Percentiles rank a stretch among this genome's conserved stretches.
phyloP scores from a whole-genome alignment of 2,888 invertebrate genomes.

The Drosophila mettleri region DNA sequence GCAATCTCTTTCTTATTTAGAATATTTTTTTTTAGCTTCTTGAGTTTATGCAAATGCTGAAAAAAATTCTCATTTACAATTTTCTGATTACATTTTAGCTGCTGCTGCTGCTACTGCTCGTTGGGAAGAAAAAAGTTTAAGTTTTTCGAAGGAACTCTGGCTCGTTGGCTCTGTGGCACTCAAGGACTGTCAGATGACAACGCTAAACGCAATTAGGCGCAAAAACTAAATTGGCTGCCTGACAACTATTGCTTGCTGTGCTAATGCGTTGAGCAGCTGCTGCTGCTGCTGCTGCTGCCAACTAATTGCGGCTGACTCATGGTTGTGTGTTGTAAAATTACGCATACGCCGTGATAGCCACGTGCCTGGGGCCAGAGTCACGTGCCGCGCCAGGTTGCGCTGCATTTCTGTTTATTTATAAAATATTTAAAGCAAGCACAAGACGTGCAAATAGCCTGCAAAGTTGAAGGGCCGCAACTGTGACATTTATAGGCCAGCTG shows the following conservation, averaged over 20 bases:
- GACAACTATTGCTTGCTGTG: slow-evolving; percentile 14
- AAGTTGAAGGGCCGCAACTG: slow-evolving; percentile 25
- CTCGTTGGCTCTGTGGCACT: neutral
- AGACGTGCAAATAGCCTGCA: slow-evolving; percentile 70
- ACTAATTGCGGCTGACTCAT: slow-evolving; percentile 50
- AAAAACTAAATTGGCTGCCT: slow-evolving; percentile 27
- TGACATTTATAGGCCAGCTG: slow-evolving; percentile 56
- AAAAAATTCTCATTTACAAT: slow-evolving; percentile 50
- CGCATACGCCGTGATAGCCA: slow-evolving; percentile 47
- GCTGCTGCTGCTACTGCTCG: slow-evolving; percentile 23
- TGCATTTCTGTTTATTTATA: slow-evolving; percentile 73
- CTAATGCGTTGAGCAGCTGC: slow-evolving; percentile 26
- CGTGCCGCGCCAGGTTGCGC: slow-evolving; percentile 42
- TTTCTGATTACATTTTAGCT: slow-evolving; percentile 59
- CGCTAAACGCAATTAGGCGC: slow-evolving; percentile 36
- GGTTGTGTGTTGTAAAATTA: slow-evolving; percentile 48
- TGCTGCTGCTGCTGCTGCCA: slow-evolving; percentile 10
- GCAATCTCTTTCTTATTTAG: slow-evolving; percentile 2
- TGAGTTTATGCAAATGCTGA: slow-evolving; percentile 66
- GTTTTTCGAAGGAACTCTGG: slow-evolving; percentile 9
- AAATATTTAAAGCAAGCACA: slow-evolving; percentile 75
- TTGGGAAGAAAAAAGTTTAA: slow-evolving; percentile 40
- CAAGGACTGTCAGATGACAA: slow-evolving; percentile 10
- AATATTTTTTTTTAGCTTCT: slow-evolving; percentile 16
- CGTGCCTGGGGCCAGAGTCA: slow-evolving; percentile 56